These are phyloP conservation scores for Nemopilema nomurai DNA, from an alignment of 30 jellyfish, hydroid and myxozoan genomes.

Conservation along the genomic window DNA sequence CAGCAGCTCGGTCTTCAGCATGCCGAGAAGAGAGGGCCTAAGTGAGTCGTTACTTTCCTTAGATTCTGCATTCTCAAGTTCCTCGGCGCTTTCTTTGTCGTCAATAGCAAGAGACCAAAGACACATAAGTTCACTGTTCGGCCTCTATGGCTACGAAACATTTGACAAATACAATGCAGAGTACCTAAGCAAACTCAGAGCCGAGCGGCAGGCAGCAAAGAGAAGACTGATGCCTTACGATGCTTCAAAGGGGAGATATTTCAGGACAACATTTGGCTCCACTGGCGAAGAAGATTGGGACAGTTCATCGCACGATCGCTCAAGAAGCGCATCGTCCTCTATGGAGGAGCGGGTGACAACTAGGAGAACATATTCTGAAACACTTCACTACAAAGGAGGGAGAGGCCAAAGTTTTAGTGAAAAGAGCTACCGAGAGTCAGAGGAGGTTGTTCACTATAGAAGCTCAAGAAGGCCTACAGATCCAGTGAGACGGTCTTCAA, in stretches of 20 bases:
- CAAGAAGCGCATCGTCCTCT: neutral
- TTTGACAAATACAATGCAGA: conserved; percentile 56
- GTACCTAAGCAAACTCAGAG: conserved; percentile 58
- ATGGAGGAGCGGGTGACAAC: conserved; percentile 43
- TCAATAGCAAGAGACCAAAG: conserved; percentile 49
- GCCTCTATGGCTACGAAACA: conserved; percentile 55
- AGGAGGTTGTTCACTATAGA: neutral
- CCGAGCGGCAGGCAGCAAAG: conserved; percentile 44
- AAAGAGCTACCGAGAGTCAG: neutral
- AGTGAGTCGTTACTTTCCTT: conserved; percentile 40
- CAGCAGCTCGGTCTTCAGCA: neutral
- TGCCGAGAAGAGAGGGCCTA: conserved; percentile 1
- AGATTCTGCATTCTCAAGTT: conserved; percentile 49
- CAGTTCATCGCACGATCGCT: neutral
- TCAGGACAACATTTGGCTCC: neutral
- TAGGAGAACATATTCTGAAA: conserved; percentile 53
- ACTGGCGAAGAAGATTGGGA: neutral
- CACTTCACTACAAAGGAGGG: conserved; percentile 6
- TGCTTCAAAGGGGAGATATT: conserved; percentile 28
- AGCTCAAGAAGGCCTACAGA: neutral
- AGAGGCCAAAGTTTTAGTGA: neutral
- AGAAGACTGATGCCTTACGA: conserved; percentile 59
- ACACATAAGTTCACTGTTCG: conserved; percentile 34
- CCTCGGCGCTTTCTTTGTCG: conserved; percentile 42
- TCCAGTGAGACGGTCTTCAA: neutral